Evolutionary conservation across 1,140 invertebrate genomes (phyloP), one percentile per base, ranked within the genome.

Genomic region (Cepaea nemoralis): DNA sequence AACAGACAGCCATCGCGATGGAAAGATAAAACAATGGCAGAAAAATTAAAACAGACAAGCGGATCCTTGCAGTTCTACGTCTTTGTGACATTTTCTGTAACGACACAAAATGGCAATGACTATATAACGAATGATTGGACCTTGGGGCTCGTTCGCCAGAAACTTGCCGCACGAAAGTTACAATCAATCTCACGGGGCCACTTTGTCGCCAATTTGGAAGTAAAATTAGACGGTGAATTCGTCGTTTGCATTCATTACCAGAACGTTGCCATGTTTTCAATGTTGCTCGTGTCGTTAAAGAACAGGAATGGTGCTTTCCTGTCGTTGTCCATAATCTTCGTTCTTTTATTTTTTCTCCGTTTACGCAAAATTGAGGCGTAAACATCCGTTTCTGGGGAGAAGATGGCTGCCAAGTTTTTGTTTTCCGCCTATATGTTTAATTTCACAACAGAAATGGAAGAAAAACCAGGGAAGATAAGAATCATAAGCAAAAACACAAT

Each of bases 201-300:
- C 77, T 78, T 78, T 67, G 77, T 67, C 59, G 40, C 27, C 66
- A 45, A 78, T 78, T 78, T 78, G 77, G 77, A 78, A 78, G 77
- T 78, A 78, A 78, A 78, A 78, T 78, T n/a, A 69, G 77, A 16
- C 59, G 31, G 55, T 69, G 77, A 63, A 77, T 77, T 78, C 66
- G 77, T 63, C 77, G 66, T 78, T 78, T 78, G 77, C 77, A 78
- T 78, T 78, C 59, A 78, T 69, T 78, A 69, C 59, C 19, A 24
- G 63, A 37, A 14, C 59, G 16, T 45, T 35, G 73, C 45, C 73
- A 48, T 50, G 31, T 69, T 78, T 35, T 14, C 39, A 35, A 35
- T 78, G 75, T 66, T 39, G 50, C 37, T 70, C 69, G 42, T 74
- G 12, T 42, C 40, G 40, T 31, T 63, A 63, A 63, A 63, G 22